Conservation (phyloP, 2,888 invertebrate species). For the Isoperla grammatica region DNA sequence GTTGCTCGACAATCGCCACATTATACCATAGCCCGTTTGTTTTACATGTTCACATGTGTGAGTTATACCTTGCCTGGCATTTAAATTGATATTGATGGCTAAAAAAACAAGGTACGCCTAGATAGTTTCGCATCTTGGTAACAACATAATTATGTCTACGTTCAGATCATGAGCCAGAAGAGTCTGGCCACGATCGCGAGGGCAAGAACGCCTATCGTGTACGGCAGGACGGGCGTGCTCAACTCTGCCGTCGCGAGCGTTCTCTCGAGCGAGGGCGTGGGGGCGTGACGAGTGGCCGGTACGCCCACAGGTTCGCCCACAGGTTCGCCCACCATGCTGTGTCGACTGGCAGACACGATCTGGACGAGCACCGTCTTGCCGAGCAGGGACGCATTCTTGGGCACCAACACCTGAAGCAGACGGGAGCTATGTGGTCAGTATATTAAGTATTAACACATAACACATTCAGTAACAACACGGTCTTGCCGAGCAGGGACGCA, state of each 20-base stretch:
- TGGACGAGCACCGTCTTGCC: conserved; percentile 77
- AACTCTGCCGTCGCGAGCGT: conserved; percentile 51
- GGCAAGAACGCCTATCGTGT: conserved; percentile 39
- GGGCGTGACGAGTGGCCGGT: background rate
- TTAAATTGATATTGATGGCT: no score
- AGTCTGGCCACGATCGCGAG: conserved; percentile 39
- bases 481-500: conserved; percentile 72
- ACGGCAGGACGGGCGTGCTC: conserved; percentile 41
- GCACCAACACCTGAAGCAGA: conserved; percentile 60
- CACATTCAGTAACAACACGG: conserved; percentile 69
- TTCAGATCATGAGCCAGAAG: conserved; percentile 36
- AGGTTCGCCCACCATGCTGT: conserved; percentile 70
- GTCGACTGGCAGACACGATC: conserved; percentile 63
- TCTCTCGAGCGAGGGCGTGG: conserved; percentile 45
- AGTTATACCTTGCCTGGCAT: no score
- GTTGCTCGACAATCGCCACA: no score
- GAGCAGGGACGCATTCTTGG: conserved; percentile 68
- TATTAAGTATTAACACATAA: no score
- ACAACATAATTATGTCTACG: no score
- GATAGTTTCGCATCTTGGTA: no score
- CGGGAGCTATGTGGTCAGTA: no score
- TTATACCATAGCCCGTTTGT: no score
- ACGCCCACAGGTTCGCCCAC: conserved; percentile 37
- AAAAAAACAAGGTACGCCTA: no score
- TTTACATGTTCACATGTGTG: no score